Evolutionary conservation across 1,140 invertebrate genomes (phyloP).

Genomic region (Procambarus clarkii): DNA sequence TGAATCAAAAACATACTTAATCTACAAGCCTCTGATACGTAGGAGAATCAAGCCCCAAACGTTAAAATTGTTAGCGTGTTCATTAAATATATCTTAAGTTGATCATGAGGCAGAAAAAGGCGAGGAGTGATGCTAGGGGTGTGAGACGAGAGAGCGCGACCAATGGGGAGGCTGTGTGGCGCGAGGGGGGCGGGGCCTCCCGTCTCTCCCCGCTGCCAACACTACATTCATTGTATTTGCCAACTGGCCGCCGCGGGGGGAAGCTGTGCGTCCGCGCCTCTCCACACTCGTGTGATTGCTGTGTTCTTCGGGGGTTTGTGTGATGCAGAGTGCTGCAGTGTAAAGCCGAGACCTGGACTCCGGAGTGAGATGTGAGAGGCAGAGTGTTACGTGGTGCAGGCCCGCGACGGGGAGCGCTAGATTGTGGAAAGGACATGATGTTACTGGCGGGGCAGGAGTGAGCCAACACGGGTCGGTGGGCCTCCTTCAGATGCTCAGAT

Average conservation of each 20-base stretch:
- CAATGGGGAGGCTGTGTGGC: conserved; percentile 44
- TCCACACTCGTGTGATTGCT: conserved; percentile 33
- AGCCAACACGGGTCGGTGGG: conserved; percentile 46
- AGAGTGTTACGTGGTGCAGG: not conserved
- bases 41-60: not conserved
- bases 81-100: not conserved
- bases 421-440: conserved; percentile 16
- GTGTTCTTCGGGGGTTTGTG: conserved; percentile 4
- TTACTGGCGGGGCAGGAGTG: conserved; percentile 28
- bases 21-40: not conserved
- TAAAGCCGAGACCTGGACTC: not conserved
- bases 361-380: conserved; percentile 28
- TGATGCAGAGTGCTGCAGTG: not conserved
- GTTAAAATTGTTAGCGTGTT: not conserved
- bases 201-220: conserved; percentile 63
- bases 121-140: not conserved
- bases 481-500: conserved; percentile 69
- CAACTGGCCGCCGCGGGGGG: conserved; percentile 44
- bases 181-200: conserved; percentile 55
- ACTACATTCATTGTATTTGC: conserved; percentile 70
- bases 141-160: conserved; percentile 28
- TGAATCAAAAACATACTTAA: not conserved
- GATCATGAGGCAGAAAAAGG: not conserved
- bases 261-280: conserved; percentile 1
- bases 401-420: conserved; percentile 1